Conservation (phyloP, 2,797 vertebrate species). For the Pseudochaenichthys georgianus region DNA sequence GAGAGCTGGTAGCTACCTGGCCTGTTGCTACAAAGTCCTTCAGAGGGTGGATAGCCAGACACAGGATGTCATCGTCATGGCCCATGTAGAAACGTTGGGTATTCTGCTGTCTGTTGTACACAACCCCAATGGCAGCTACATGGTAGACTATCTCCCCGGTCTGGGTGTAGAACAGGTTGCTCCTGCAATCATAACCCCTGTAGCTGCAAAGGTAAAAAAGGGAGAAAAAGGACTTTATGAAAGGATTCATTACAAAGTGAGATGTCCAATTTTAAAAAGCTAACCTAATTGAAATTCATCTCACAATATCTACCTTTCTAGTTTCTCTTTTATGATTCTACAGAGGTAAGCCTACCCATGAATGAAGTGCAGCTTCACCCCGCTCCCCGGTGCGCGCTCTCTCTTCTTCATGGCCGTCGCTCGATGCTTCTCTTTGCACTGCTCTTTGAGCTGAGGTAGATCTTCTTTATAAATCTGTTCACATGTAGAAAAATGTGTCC, state of each 20-base stretch:
- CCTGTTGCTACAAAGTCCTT: constrained; percentile 98
- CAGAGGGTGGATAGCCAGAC: constrained; percentile 94
- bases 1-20: constrained; percentile 86
- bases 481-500: neutral
- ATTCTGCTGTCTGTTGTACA: constrained; percentile 98
- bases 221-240: neutral
- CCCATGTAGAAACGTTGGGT: constrained; percentile 97
- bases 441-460: constrained; percentile 99
- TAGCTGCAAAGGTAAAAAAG: constrained; percentile 66
- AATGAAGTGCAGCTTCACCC: constrained; percentile 95
- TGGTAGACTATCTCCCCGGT: constrained; percentile 98
- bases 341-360: constrained; percentile 88
- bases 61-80: constrained; percentile 97
- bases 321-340: neutral
- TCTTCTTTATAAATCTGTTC: constrained; percentile 99
- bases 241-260: neutral
- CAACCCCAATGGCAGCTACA: constrained; percentile 95
- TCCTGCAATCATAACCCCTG: constrained; percentile 82
- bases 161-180: constrained; percentile 96
- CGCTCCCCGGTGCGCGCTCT: constrained; percentile 91
- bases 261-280: neutral
- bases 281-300: constrained; percentile 14
- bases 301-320: neutral
- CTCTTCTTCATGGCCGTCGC: constrained; percentile 92
- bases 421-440: constrained; percentile 95